Percentiles rank a stretch among this genome's conserved stretches.
phyloP scores from a whole-genome alignment of 2,113 vertebrate species.

The Hoplias malabaricus region DNA sequence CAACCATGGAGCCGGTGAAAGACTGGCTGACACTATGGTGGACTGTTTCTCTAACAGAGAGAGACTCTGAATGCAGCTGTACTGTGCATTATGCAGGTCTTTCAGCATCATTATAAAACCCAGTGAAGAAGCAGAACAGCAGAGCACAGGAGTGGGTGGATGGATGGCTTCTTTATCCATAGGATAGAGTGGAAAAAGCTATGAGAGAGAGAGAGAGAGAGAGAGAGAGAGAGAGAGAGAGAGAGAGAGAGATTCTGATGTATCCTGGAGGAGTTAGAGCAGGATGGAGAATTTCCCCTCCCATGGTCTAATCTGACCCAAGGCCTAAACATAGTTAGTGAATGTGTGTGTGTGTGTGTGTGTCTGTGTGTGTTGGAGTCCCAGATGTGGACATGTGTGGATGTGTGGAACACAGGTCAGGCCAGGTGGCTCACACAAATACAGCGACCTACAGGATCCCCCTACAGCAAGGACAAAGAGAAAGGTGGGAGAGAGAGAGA shows the following conservation, averaged over 20 bases:
- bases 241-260: not conserved
- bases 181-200: not conserved
- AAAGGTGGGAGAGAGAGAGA: not conserved
- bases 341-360: not conserved
- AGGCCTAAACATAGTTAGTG: not conserved
- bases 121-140: not conserved
- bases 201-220: not conserved
- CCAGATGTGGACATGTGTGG: not conserved
- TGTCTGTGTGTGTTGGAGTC: not conserved
- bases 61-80: not conserved
- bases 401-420: not conserved
- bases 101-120: not conserved
- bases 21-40: not conserved
- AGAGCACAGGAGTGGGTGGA: not conserved
- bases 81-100: not conserved
- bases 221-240: not conserved
- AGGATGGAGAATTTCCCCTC: not conserved
- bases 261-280: not conserved
- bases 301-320: conserved; percentile 2
- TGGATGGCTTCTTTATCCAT: not conserved
- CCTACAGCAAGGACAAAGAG: not conserved
- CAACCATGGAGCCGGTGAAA: not conserved
- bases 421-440: not conserved
- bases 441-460: not conserved
- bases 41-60: not conserved